phyloP scores from a whole-genome alignment of 1,140 invertebrate genomes.

The Oedothorax gibbosus region DNA sequence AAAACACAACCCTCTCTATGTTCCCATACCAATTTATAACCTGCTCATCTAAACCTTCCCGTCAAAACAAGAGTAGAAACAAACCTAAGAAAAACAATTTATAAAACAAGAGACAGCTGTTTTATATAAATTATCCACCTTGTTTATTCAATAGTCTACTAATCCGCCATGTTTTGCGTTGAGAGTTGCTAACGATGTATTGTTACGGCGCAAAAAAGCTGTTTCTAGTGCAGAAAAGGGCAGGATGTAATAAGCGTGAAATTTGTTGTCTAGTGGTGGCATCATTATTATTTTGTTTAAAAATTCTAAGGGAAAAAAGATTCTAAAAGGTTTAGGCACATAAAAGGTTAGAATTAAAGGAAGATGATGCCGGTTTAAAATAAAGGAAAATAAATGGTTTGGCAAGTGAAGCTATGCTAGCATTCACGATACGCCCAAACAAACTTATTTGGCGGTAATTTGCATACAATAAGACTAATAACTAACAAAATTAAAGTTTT shows the following conservation, averaged over 20 bases:
- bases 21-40: no score
- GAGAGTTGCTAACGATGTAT: constrained; percentile 28
- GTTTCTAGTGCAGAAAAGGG: neutral
- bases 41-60: neutral
- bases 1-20: no score
- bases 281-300: neutral
- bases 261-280: neutral
- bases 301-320: no score
- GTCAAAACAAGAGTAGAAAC: neutral
- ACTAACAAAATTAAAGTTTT: no score
- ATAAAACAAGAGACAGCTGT: constrained; percentile 4
- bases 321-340: no score
- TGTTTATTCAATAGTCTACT: constrained; percentile 32
- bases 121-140: neutral
- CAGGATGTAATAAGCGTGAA: constrained; percentile 12
- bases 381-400: no score
- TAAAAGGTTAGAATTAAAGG: no score
- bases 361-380: no score
- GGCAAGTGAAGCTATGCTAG: no score
- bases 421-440: no score
- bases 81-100: neutral
- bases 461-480: no score
- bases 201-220: constrained; percentile 13
- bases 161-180: constrained; percentile 8
- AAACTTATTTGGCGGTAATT: no score